Conservation (phyloP, 2,113 vertebrate species). For the Macquaria australasica region DNA sequence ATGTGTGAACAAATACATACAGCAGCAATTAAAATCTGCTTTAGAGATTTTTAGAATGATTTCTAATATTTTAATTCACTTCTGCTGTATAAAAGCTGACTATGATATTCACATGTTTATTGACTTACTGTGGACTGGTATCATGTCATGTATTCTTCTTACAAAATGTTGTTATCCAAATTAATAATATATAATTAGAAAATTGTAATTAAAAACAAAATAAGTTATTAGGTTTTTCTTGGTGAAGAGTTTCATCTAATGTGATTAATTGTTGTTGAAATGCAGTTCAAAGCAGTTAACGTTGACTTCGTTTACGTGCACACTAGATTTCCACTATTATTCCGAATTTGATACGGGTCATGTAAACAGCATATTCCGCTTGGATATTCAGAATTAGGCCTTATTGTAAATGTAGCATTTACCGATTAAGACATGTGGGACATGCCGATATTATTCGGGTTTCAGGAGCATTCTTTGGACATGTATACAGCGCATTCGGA, state of each 20-base stretch:
- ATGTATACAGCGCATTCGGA: too few species aligned
- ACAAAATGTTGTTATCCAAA: background rate
- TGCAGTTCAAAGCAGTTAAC: background rate
- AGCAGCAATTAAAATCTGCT: background rate
- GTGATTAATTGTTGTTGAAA: background rate
- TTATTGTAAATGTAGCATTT: too few species aligned
- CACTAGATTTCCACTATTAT: too few species aligned
- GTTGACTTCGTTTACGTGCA: too few species aligned
- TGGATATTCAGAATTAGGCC: too few species aligned
- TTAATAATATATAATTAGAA: background rate
- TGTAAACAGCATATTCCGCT: too few species aligned
- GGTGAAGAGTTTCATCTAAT: background rate
- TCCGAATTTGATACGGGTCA: too few species aligned
- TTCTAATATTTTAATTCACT: background rate
- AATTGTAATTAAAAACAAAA: background rate
- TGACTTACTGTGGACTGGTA: background rate
- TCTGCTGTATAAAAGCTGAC: background rate
- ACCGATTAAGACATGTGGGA: too few species aligned
- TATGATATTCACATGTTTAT: background rate
- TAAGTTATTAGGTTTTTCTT: background rate
- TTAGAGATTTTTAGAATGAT: background rate
- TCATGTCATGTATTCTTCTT: background rate
- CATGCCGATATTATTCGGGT: too few species aligned
- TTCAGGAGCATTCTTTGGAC: too few species aligned
- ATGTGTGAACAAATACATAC: background rate